Conservation (phyloP, 2,113 vertebrate species). For the Eptatretus burgeri region DNA sequence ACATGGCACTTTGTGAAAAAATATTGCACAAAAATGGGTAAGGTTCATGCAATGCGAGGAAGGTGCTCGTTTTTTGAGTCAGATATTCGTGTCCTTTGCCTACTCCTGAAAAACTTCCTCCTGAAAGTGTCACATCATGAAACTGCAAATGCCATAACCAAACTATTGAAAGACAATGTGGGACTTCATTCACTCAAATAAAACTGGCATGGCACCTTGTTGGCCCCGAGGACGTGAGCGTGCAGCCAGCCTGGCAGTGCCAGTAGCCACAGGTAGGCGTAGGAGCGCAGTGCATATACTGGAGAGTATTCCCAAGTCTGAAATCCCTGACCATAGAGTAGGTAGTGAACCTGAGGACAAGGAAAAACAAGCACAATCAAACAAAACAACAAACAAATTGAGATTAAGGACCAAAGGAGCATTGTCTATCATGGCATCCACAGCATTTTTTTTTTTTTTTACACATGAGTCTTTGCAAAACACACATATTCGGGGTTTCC, state of each 20-base stretch:
- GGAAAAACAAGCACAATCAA: background rate
- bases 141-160: background rate
- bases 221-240: slow-evolving; percentile 62
- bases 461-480: too few species aligned
- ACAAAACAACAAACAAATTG: too few species aligned
- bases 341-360: slow-evolving; percentile 46
- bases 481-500: too few species aligned
- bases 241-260: slow-evolving; percentile 70
- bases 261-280: slow-evolving; percentile 74
- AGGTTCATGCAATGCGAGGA: too few species aligned
- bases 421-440: too few species aligned
- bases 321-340: slow-evolving; percentile 88
- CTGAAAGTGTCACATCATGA: background rate
- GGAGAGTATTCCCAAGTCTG: slow-evolving; percentile 98
- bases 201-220: slow-evolving; percentile 36
- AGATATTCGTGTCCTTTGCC: too few species aligned
- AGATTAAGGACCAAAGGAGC: too few species aligned
- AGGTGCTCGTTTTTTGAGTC: background rate
- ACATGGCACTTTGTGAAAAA: too few species aligned
- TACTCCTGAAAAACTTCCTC: background rate
- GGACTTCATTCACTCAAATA: background rate
- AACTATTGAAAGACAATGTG: background rate
- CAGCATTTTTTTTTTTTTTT: too few species aligned
- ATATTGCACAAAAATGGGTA: too few species aligned
- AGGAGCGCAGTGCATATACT: slow-evolving; percentile 64